These are phyloP conservation scores for Mareca strepera DNA, from an alignment of 2,797 vertebrate species.

Conservation along the genomic window DNA sequence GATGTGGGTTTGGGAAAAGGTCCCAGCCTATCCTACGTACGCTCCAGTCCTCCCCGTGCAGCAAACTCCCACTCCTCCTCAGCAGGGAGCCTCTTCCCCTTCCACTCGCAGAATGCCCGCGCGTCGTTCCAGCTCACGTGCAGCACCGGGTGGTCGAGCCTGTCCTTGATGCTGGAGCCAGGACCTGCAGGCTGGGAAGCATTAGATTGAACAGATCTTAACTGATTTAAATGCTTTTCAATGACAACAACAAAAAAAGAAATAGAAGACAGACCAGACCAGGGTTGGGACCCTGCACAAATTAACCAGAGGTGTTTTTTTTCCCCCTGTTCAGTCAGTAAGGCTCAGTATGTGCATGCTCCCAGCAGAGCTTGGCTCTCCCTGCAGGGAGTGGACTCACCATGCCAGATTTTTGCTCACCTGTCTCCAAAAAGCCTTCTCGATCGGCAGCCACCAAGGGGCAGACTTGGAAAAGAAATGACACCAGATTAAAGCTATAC, in stretches of 20 bases:
- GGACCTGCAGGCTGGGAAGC: conserved; percentile 87
- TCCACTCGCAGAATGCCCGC: conserved; percentile 88
- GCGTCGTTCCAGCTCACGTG: conserved; percentile 98
- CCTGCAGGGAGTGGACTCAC: fast-evolving
- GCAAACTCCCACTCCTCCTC: conserved; percentile 98
- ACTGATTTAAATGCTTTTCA: background rate
- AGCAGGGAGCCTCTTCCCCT: conserved; percentile 84
- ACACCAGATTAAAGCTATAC: background rate
- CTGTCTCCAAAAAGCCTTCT: conserved; percentile 94
- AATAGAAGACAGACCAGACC: background rate
- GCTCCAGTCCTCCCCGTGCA: conserved; percentile 89
- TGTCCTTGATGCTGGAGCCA: conserved; percentile 88
- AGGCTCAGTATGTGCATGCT: background rate
- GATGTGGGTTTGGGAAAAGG: background rate
- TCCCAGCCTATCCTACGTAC: conserved; percentile 70
- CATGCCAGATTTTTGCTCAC: conserved; percentile 59
- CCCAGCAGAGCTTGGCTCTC: background rate
- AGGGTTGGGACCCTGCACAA: background rate
- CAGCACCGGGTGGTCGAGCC: conserved; percentile 88
- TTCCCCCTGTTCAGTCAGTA: fast-evolving
- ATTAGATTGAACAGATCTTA: background rate
- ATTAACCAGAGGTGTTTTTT: background rate
- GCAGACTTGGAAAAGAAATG: conserved; percentile 81
- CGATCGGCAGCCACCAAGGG: conserved; percentile 94
- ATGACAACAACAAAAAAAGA: background rate